phyloP scores from a whole-genome alignment of 2,888 invertebrate genomes.

The Eudemis profundana region DNA sequence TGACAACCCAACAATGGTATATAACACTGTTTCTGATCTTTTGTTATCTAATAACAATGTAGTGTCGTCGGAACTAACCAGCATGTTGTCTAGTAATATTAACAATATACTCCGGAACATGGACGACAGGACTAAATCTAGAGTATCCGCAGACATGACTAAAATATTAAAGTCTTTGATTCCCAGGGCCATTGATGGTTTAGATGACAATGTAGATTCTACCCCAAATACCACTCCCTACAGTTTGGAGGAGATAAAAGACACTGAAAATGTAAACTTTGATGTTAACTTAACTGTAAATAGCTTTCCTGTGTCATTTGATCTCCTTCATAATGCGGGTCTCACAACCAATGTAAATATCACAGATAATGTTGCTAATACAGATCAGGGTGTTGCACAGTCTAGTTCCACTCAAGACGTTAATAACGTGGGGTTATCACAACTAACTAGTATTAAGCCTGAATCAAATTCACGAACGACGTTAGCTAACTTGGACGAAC shows the following conservation, averaged over 20 bases:
- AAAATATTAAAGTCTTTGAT: constrained; percentile 81
- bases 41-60: constrained; percentile 78
- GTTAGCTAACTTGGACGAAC: constrained; percentile 47
- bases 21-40: constrained; percentile 81
- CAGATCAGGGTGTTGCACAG: constrained; percentile 53
- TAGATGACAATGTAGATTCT: constrained; percentile 68
- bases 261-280: constrained; percentile 74
- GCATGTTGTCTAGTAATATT: constrained; percentile 82
- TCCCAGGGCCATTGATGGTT: constrained; percentile 76
- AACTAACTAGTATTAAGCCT: constrained; percentile 53
- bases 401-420: constrained; percentile 56
- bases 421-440: constrained; percentile 65
- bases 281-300: constrained; percentile 49
- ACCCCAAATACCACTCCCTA: constrained; percentile 78
- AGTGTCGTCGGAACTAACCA: constrained; percentile 82
- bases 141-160: constrained; percentile 82
- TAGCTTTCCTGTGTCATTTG: constrained; percentile 53
- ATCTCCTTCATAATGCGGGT: constrained; percentile 70
- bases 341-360: constrained; percentile 70
- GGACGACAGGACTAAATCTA: constrained; percentile 77
- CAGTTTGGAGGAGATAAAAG: constrained; percentile 80
- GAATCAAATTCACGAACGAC: constrained; percentile 61
- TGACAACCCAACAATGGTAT: constrained; percentile 80
- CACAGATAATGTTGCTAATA: constrained; percentile 57
- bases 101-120: constrained; percentile 76